Evolutionary conservation across 2,797 vertebrate species (phyloP).

Genomic region (Cercopithecus diana): DNA sequence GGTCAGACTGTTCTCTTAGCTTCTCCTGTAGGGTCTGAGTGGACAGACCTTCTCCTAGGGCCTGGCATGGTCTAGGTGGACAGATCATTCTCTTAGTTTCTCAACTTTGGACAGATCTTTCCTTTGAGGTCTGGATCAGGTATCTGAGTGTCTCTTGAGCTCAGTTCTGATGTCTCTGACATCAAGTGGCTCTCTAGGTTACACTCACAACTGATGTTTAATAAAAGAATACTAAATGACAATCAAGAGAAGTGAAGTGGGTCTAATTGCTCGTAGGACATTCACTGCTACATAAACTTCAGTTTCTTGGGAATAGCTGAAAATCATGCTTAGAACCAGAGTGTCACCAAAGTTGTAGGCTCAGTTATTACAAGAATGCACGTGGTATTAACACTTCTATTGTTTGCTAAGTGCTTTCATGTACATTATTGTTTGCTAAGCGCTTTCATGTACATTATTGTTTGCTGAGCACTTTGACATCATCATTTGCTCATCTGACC

Average conservation of each 20-base stretch:
- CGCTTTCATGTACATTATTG: no score
- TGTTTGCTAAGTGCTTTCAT: no score
- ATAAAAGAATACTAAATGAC: neutral
- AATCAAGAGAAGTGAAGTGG: neutral
- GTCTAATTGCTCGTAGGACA: neutral
- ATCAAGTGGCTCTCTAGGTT: neutral
- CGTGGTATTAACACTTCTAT: neutral
- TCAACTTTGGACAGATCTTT: neutral
- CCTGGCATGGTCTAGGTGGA: neutral
- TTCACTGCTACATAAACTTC: neutral
- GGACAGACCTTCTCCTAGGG: neutral
- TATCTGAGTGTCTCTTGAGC: neutral
- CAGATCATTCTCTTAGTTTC: neutral
- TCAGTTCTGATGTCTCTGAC: neutral
- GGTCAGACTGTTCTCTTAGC: neutral
- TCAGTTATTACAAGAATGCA: neutral
- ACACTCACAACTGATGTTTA: neutral
- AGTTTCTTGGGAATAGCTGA: neutral
- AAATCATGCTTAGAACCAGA: neutral
- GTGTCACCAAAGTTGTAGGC: neutral
- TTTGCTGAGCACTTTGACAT: no score
- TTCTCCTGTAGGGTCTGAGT: neutral
- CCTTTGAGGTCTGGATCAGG: neutral
- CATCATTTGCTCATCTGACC: neutral
- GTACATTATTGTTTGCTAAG: no score